These are phyloP conservation scores for Caenorhabditis afra DNA, from an alignment of 2,888 invertebrate species.

Conservation along the genomic window DNA sequence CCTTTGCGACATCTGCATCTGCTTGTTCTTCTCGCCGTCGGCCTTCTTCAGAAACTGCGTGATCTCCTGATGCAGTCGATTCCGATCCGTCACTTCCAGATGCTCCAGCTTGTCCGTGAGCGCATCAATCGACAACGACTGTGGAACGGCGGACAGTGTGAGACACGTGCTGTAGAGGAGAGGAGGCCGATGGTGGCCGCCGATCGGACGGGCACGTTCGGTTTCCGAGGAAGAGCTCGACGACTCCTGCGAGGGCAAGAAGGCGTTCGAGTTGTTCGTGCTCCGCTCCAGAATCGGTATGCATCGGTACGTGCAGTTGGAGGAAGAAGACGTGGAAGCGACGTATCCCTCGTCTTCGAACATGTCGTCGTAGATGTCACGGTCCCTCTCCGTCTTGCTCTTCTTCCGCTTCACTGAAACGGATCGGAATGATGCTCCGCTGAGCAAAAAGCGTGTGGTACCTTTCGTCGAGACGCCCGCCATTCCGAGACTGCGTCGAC, in stretches of 20 bases:
- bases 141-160: conserved; percentile 20
- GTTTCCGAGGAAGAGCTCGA: conserved; percentile 22
- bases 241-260: conserved; percentile 27
- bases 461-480: conserved; percentile 42
- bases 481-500: conserved; percentile 45
- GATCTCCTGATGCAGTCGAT: conserved; percentile 42
- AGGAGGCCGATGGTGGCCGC: conserved; percentile 1
- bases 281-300: conserved; percentile 45
- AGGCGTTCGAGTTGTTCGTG: conserved; percentile 16
- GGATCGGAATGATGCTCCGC: not conserved
- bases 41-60: conserved; percentile 48
- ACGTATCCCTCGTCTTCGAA: conserved; percentile 53
- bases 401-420: conserved; percentile 52
- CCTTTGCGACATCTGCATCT: conserved; percentile 36
- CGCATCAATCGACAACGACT: conserved; percentile 18
- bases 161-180: conserved; percentile 38
- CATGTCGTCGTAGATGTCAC: conserved; percentile 50
- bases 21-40: conserved; percentile 42
- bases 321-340: conserved; percentile 27
- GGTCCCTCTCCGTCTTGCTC: conserved; percentile 50
- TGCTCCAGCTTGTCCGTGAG: conserved; percentile 23
- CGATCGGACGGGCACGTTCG: conserved; percentile 7
- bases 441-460: not conserved
- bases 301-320: conserved; percentile 44
- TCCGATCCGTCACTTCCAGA: conserved; percentile 30